These are phyloP conservation scores for Palaemon carinicauda DNA, from an alignment of 1,140 invertebrate genomes.

Conservation along the genomic window DNA sequence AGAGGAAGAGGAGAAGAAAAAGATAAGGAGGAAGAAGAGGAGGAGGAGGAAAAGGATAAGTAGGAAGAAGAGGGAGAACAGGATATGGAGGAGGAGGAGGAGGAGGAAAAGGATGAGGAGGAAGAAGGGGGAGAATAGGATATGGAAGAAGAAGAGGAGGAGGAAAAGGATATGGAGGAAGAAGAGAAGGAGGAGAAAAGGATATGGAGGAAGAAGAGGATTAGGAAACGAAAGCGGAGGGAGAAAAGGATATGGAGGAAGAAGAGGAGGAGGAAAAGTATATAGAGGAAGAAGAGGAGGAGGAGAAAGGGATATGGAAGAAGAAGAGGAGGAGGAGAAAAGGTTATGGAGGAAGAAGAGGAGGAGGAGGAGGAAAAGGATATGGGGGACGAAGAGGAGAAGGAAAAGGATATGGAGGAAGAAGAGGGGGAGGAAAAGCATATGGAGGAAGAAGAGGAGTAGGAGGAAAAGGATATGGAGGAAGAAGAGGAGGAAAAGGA, in stretches of 20 bases:
- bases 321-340: too few relatives aligned
- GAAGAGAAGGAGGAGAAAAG: neutral
- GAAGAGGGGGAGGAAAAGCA: neutral
- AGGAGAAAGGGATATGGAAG: neutral
- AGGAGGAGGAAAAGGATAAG: neutral
- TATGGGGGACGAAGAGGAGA: neutral
- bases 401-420: neutral
- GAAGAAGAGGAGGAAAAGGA: too few relatives aligned
- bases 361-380: neutral
- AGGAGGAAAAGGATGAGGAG: neutral
- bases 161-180: neutral
- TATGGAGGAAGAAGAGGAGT: neutral
- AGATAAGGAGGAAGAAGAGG: neutral
- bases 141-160: too few relatives aligned
- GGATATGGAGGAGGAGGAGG: neutral
- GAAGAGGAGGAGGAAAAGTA: neutral
- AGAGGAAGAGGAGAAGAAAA: neutral
- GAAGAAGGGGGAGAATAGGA: neutral
- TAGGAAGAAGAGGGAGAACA: neutral
- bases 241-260: neutral
- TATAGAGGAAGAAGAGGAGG: too few relatives aligned
- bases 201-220: neutral
- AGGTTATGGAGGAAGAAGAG: neutral
- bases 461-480: neutral
- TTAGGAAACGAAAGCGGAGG: neutral